Evolutionary conservation across 1,140 invertebrate genomes (phyloP).

Genomic region (Watersipora subatra): DNA sequence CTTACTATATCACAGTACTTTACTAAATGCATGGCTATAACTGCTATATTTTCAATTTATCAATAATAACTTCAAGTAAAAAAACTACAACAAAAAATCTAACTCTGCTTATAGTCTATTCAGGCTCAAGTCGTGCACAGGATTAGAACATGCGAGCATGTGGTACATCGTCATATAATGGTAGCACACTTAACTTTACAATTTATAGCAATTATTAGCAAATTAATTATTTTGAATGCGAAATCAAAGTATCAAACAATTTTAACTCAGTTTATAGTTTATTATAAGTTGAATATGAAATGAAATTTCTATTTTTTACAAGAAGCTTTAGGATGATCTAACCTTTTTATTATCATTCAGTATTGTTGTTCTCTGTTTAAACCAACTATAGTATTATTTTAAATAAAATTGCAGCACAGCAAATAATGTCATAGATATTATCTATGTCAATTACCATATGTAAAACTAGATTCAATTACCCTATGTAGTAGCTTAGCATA

Average conservation of each 20-base stretch:
- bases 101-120: too few relatives aligned
- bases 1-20: too few relatives aligned
- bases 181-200: too few relatives aligned
- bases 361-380: background rate
- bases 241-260: background rate
- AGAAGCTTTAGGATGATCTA: background rate
- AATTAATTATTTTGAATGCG: background rate
- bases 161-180: too few relatives aligned
- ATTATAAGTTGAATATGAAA: background rate
- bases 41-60: too few relatives aligned
- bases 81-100: too few relatives aligned
- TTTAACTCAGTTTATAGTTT: background rate
- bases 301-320: background rate
- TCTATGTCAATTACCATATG: background rate
- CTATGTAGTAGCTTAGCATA: background rate
- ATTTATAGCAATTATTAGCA: background rate
- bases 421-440: background rate
- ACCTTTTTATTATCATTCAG: too few relatives aligned
- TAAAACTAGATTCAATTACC: background rate
- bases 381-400: background rate
- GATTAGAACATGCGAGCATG: too few relatives aligned
- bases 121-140: too few relatives aligned
- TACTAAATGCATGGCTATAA: too few relatives aligned
- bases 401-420: background rate
- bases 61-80: too few relatives aligned